Conservation (phyloP, 2,113 vertebrate species). For the Heterotilapia buettikoferi region DNA sequence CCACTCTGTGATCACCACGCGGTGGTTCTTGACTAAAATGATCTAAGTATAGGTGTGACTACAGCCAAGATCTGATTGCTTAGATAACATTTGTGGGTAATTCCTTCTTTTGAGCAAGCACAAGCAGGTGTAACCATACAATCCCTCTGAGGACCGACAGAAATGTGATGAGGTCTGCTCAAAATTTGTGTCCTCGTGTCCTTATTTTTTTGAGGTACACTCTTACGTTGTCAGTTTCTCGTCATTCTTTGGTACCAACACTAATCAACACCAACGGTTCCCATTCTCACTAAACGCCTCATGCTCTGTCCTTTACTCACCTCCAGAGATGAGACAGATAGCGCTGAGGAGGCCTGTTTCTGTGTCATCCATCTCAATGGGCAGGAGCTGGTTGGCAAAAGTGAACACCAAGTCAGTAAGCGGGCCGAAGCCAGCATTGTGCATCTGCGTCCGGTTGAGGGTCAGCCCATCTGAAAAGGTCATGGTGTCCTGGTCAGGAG, state of each 20-base stretch:
- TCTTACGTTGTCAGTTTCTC: background rate
- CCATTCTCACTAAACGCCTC: background rate
- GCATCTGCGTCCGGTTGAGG: conserved; percentile 98
- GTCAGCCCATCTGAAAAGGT: conserved; percentile 98
- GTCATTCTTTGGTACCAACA: background rate
- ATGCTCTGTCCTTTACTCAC: conserved; percentile 51
- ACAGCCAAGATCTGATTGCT: background rate
- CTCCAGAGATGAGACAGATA: conserved; percentile 98
- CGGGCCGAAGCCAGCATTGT: conserved; percentile 96
- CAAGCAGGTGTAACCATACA: rapidly evolving
- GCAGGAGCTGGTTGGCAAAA: conserved; percentile 97
- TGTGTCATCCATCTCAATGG: conserved; percentile 98
- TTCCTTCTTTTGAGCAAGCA: background rate
- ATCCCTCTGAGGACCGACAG: background rate
- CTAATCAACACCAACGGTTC: background rate
- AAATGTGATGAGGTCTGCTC: background rate
- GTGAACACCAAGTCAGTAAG: conserved; percentile 97
- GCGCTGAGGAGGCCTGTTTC: conserved; percentile 97
- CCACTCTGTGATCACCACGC: background rate
- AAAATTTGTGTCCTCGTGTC: background rate
- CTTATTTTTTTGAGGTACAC: background rate
- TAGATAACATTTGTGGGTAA: background rate
- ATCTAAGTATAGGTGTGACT: background rate
- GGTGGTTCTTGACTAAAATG: background rate
- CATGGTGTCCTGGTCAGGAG: conserved; percentile 98